These are phyloP conservation scores for Pseudorhombus dupliciocellatus DNA, from an alignment of 2,113 vertebrate genomes.

Conservation along the genomic window DNA sequence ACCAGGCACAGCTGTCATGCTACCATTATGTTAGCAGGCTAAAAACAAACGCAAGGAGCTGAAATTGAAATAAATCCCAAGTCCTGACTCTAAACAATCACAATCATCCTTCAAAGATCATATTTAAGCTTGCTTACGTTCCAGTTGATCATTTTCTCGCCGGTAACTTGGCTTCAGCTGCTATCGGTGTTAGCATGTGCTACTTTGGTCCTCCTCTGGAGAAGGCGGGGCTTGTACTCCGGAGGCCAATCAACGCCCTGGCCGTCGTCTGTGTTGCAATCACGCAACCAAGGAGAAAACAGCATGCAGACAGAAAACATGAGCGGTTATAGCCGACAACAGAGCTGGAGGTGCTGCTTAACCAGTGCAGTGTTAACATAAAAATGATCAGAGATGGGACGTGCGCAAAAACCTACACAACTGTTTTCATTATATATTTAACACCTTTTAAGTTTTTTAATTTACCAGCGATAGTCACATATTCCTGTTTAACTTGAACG, in stretches of 20 bases:
- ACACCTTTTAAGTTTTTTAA: no score
- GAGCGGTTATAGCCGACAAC: neutral
- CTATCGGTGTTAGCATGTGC: accelerated
- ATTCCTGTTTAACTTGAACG: no score
- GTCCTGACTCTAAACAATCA: accelerated
- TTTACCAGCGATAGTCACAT: no score
- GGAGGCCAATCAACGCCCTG: constrained; percentile 32
- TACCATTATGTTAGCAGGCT: constrained; percentile 19
- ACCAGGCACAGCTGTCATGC: neutral
- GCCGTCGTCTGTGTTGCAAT: constrained; percentile 1
- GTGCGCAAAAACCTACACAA: no score
- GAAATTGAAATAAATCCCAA: neutral
- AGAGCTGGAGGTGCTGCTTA: neutral
- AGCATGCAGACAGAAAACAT: accelerated
- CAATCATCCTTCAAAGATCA: accelerated
- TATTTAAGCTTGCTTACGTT: constrained; percentile 48
- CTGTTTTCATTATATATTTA: no score
- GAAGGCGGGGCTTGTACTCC: constrained; percentile 19
- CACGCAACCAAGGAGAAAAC: accelerated
- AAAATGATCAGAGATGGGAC: neutral
- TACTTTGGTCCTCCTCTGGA: accelerated
- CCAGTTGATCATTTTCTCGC: constrained; percentile 69
- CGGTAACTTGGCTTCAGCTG: neutral
- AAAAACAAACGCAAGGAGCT: neutral
- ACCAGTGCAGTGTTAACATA: neutral